These are phyloP conservation scores for Agonum fuliginosum DNA, from an alignment of 2,888 invertebrate species.

Conservation along the genomic window DNA sequence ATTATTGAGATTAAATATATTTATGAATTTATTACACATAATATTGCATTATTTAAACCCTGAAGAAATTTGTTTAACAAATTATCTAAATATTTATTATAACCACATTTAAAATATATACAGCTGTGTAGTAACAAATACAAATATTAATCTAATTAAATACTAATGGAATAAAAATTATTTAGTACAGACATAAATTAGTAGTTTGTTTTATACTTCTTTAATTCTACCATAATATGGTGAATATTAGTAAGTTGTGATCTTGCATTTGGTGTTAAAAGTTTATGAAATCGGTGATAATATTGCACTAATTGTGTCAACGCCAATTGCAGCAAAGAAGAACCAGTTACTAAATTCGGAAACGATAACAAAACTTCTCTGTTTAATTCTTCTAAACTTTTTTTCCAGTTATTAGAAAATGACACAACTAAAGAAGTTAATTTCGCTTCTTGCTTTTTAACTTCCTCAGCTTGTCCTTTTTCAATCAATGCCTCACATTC, in stretches of 20 bases:
- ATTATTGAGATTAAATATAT: constrained; percentile 51
- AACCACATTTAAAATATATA: constrained; percentile 36
- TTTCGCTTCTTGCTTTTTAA: constrained; percentile 86
- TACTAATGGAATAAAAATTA: constrained; percentile 31
- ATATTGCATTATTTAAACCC: background rate
- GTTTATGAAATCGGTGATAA: constrained; percentile 97
- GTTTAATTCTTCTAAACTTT: constrained; percentile 95
- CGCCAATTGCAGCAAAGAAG: constrained; percentile 94
- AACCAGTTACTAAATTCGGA: constrained; percentile 96
- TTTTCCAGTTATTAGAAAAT: constrained; percentile 96
- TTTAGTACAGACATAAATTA: constrained; percentile 70
- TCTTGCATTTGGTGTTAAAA: constrained; percentile 88
- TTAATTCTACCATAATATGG: constrained; percentile 99
- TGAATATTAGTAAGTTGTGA: constrained; percentile 98
- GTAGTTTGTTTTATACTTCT: constrained; percentile 98
- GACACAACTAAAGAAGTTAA: constrained; percentile 90
- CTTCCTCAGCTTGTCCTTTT: constrained; percentile 81
- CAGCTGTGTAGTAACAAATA: constrained; percentile 21
- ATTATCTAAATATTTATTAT: constrained; percentile 23
- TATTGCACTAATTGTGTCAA: constrained; percentile 97
- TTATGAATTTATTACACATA: constrained; percentile 42
- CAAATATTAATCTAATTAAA: constrained; percentile 29
- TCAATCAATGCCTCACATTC: constrained; percentile 93
- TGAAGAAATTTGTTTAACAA: constrained; percentile 14
- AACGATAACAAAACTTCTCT: constrained; percentile 95